Evolutionary conservation across 2,888 invertebrate genomes (phyloP).

Genomic region (Saturnia pavonia): DNA sequence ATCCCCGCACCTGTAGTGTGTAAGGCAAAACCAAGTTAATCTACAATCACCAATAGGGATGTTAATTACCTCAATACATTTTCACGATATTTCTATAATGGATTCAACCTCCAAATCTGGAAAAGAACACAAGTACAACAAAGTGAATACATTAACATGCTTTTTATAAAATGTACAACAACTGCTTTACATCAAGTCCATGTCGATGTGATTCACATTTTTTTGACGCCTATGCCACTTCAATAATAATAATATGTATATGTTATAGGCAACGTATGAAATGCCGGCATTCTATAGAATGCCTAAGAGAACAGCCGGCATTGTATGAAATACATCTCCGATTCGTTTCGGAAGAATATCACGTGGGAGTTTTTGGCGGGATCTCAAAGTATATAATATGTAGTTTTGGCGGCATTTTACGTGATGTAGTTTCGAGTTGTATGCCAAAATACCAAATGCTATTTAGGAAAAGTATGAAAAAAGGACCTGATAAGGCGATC

Average conservation of each 20-base stretch:
- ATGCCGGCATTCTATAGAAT: too few relatives aligned
- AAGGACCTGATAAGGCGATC: too few relatives aligned
- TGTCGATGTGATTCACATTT: constrained; percentile 42
- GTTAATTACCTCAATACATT: constrained; percentile 82
- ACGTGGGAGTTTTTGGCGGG: too few relatives aligned
- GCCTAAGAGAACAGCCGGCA: too few relatives aligned
- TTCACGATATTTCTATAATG: constrained; percentile 80
- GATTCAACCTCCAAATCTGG: constrained; percentile 81
- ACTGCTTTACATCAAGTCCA: constrained; percentile 80
- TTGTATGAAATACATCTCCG: too few relatives aligned
- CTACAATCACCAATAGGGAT: constrained; percentile 79
- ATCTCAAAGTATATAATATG: too few relatives aligned
- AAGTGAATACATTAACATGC: constrained; percentile 71
- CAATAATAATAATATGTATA: constrained; percentile 6
- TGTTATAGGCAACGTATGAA: too few relatives aligned
- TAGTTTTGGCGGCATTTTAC: too few relatives aligned
- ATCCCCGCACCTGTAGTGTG: constrained; percentile 53
- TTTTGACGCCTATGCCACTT: neutral
- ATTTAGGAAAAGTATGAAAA: too few relatives aligned
- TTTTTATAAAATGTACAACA: constrained; percentile 64
- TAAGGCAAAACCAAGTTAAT: constrained; percentile 66
- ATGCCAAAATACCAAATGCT: too few relatives aligned
- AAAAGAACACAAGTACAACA: constrained; percentile 83
- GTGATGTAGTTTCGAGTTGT: too few relatives aligned
- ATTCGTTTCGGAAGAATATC: too few relatives aligned